Base-by-base conservation (phyloP, 2,888 invertebrate genomes). In the Slavum lentiscoides region DNA sequence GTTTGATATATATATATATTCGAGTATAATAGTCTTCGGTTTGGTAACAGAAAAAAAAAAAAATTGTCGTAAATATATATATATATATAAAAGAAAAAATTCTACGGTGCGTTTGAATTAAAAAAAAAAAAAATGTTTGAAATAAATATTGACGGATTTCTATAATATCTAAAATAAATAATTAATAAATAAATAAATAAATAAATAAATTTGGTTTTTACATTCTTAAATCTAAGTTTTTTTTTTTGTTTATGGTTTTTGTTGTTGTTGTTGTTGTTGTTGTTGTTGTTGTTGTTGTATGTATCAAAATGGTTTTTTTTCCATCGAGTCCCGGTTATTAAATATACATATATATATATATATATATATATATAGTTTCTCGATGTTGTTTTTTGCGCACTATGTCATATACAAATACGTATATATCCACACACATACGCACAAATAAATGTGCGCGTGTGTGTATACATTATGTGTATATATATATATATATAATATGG, bases 111-210 rank as follows among this genome's bases (percentile, higher is more conserved):
- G 70, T 72, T 49, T 64, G 3, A 43, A 73, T 67, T 61, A 76
- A 30, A 30, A 76, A n/a, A n/a, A n/a, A n/a, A n/a, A n/a, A n/a
- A n/a, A n/a, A n/a, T n/a, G 39, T 66, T 66, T 75, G 70, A 61
- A 55, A 64, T 69, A 64, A 70, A 64, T 64, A 66, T 30, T 17
- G 49, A 30, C 30, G 74, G 70, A 64, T 58, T 67, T 67, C 66
- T 75, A 30, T 30, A 58, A 70, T 62, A 58, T 37, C 77, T 80
- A 80, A 62, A 80, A 80, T 80, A 80, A 80, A 70, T 80, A 55
- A 70, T 70, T 77, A 77, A 77, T 77, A 76, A 76, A 76, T 76
- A 77, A 77, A 70, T 80, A 80, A 80, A 80, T 68, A 69, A 70
- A 70, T 80, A 80, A 77, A 70, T 69, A 77, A 70, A 62, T 80